phyloP scores from a whole-genome alignment of 2,797 vertebrate genomes.

The Onychomys torridus region DNA sequence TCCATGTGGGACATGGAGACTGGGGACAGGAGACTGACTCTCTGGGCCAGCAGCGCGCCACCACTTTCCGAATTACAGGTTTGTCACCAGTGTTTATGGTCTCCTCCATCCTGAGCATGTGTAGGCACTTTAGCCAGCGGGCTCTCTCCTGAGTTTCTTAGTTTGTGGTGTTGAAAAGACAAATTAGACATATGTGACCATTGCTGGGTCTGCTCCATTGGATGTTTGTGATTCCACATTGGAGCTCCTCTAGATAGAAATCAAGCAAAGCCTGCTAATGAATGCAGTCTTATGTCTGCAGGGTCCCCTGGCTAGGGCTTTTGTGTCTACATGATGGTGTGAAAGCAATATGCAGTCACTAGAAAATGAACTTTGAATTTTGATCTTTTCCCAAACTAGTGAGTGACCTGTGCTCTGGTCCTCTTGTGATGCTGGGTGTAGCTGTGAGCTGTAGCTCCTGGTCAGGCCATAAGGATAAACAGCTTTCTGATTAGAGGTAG shows the following conservation, averaged over 20 bases:
- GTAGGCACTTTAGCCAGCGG: background rate
- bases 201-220: background rate
- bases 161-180: background rate
- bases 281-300: background rate
- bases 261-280: background rate
- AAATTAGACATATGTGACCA: background rate
- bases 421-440: background rate
- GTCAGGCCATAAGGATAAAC: background rate
- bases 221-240: background rate
- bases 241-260: background rate
- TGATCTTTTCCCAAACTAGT: background rate
- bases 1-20: conserved; percentile 99
- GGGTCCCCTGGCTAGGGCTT: background rate
- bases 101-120: background rate
- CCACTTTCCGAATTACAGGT: conserved; percentile 98
- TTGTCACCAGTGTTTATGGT: conserved; percentile 71
- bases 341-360: background rate
- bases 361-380: background rate
- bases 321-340: background rate
- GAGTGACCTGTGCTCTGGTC: background rate
- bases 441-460: background rate
- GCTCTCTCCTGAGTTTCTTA: background rate
- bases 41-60: conserved; percentile 97
- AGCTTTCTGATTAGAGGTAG: background rate
- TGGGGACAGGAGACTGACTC: conserved; percentile 95